Percentiles rank a stretch among this genome's conserved stretches.
These are phyloP conservation scores for Novumbra hubbsi DNA, from an alignment of 2,797 vertebrate genomes.

Conservation along the genomic window DNA sequence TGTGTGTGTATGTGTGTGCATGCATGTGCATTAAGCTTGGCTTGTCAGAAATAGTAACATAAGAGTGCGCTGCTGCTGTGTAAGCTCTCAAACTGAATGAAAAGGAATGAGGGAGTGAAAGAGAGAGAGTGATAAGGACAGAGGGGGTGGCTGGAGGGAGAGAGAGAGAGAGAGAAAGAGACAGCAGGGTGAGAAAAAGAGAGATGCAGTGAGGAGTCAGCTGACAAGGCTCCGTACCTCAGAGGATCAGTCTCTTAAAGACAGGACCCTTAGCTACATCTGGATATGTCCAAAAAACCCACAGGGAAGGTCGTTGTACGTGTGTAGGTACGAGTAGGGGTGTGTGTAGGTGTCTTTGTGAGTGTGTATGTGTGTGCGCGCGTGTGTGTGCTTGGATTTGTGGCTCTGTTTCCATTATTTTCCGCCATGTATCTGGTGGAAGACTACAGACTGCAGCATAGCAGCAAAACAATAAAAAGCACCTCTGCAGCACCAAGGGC, in stretches of 20 bases:
- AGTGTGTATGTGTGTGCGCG: neutral
- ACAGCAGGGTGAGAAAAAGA: neutral
- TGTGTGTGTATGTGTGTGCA: conserved; percentile 27
- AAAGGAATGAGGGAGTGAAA: conserved; percentile 21
- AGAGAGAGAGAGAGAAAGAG: conserved; percentile 5
- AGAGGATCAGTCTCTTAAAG: conserved; percentile 3
- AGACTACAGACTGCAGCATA: conserved; percentile 14
- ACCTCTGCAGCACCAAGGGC: neutral
- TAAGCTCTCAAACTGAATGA: conserved; percentile 37
- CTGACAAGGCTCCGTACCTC: neutral
- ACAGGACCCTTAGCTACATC: neutral
- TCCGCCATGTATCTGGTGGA: neutral
- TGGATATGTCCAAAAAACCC: neutral
- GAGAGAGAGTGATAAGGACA: neutral
- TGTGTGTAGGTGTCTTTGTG: neutral
- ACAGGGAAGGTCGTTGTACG: neutral
- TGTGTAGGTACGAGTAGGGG: neutral
- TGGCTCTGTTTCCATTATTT: neutral
- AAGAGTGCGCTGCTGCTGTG: conserved; percentile 54
- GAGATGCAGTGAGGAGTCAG: neutral
- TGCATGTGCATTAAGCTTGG: conserved; percentile 49
- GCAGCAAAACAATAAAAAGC: neutral
- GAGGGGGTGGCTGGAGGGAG: neutral
- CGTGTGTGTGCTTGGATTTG: neutral
- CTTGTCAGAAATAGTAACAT: conserved; percentile 63